Evolutionary conservation across 2,797 vertebrate species (phyloP).

Genomic region (Hoplostethus atlanticus): DNA sequence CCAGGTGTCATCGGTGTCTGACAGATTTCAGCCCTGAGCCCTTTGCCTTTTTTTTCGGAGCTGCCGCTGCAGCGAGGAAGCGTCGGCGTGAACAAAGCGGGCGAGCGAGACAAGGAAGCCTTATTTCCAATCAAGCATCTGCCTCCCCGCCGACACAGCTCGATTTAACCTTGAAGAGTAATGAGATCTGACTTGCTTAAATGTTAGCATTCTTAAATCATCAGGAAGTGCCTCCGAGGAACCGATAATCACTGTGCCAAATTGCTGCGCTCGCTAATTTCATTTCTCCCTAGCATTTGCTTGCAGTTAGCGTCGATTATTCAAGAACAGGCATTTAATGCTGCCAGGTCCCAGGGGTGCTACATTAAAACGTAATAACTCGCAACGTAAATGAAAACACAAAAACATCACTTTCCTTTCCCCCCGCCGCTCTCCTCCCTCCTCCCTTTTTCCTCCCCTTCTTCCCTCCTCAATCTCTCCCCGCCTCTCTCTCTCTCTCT

Average conservation of each 20-base stretch:
- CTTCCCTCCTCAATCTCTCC: slow-evolving; percentile 62
- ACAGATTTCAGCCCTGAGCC: slow-evolving; percentile 61
- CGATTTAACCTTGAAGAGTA: slow-evolving; percentile 89
- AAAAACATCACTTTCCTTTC: slow-evolving; percentile 78
- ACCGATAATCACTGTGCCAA: slow-evolving; percentile 88
- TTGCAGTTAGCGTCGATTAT: slow-evolving; percentile 89
- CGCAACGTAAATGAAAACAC: slow-evolving; percentile 89
- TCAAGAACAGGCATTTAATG: slow-evolving; percentile 90
- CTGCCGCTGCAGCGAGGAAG: slow-evolving; percentile 52
- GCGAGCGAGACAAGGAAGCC: slow-evolving; percentile 56
- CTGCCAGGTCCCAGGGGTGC: slow-evolving; percentile 84
- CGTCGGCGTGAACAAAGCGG: slow-evolving; percentile 62
- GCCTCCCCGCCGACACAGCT: slow-evolving; percentile 77
- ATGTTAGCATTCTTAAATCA: slow-evolving; percentile 88
- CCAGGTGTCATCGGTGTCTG: slow-evolving; percentile 66
- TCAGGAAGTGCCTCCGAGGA: slow-evolving; percentile 86
- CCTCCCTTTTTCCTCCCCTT: slow-evolving; percentile 52
- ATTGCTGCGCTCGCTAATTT: slow-evolving; percentile 85
- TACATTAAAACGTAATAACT: slow-evolving; percentile 89
- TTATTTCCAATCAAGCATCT: slow-evolving; percentile 80
- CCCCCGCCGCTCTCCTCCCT: slow-evolving; percentile 50
- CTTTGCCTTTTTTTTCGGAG: background rate
- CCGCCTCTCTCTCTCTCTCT: slow-evolving; percentile 54
- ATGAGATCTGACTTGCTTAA: slow-evolving; percentile 90
- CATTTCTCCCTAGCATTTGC: slow-evolving; percentile 88